Percentiles rank a stretch among this genome's conserved stretches.
These are phyloP conservation scores for Contarinia nasturtii DNA, from an alignment of 1,140 invertebrate species.

Conservation along the genomic window DNA sequence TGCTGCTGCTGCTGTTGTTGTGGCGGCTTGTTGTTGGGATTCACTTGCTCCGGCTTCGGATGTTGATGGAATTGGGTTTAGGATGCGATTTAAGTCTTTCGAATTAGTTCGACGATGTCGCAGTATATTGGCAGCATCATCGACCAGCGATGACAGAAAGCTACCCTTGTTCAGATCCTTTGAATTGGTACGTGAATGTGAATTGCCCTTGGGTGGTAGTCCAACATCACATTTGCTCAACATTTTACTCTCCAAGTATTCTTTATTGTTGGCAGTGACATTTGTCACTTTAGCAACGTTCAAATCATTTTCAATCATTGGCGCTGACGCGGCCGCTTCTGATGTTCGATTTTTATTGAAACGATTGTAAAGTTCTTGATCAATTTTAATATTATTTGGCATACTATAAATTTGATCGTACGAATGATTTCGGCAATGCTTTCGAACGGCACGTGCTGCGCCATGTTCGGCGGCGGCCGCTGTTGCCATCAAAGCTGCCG, in stretches of 20 bases:
- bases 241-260: not conserved
- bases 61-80: not conserved
- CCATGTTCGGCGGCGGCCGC: conserved; percentile 16
- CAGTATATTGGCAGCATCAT: conserved; percentile 24
- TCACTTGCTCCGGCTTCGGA: not conserved
- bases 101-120: conserved; percentile 34
- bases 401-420: conserved; percentile 23
- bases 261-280: conserved; percentile 5
- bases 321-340: conserved; percentile 11
- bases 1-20: not conserved
- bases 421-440: conserved; percentile 22
- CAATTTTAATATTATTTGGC: conserved; percentile 23
- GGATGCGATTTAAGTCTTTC: conserved; percentile 23
- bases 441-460: conserved; percentile 18
- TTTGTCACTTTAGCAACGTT: conserved; percentile 20
- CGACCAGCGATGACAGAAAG: not conserved
- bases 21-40: no score
- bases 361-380: conserved; percentile 14
- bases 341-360: conserved; percentile 16
- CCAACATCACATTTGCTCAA: not conserved
- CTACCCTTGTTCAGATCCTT: conserved; percentile 25
- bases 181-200: conserved; percentile 32
- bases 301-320: conserved; percentile 10
- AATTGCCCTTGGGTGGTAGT: conserved; percentile 9
- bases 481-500: conserved; percentile 1